Evolutionary conservation across 1,140 invertebrate genomes (phyloP).

Genomic region (Helicoverpa armigera): DNA sequence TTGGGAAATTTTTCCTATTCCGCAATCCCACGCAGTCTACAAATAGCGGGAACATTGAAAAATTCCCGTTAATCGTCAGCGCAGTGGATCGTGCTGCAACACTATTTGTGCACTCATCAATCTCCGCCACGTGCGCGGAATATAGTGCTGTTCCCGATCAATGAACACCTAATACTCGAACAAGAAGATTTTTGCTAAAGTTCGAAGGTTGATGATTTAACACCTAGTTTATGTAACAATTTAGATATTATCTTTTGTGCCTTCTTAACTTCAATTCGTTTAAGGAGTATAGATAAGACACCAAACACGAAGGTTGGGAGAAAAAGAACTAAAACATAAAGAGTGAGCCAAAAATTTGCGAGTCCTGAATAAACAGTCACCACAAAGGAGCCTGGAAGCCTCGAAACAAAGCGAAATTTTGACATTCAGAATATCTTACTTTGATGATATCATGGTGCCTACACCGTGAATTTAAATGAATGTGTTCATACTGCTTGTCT

Average conservation of each 20-base stretch:
- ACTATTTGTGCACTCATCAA: constrained; percentile 36
- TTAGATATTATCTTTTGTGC: not conserved
- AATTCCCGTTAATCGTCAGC: constrained; percentile 13
- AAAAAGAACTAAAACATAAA: constrained; percentile 37
- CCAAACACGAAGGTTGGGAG: not conserved
- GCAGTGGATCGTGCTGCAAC: constrained; percentile 24
- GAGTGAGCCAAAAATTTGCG: constrained; percentile 5
- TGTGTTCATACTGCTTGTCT: constrained; percentile 5
- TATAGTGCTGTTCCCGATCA: not conserved
- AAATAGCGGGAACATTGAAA: not conserved
- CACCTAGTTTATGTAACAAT: not conserved
- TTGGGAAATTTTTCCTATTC: not conserved
- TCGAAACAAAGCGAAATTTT: constrained; percentile 24
- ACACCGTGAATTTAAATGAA: constrained; percentile 25
- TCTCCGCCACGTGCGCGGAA: constrained; percentile 27
- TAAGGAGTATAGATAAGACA: not conserved
- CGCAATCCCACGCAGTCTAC: constrained; percentile 10
- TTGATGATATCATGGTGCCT: constrained; percentile 23
- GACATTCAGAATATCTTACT: constrained; percentile 21
- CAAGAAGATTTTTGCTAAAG: not conserved
- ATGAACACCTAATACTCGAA: constrained; percentile 14
- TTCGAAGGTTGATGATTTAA: not conserved
- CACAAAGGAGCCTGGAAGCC: not conserved
- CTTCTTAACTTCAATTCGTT: not conserved
- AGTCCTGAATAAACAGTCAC: constrained; percentile 33